Conservation (phyloP, 2,113 vertebrate genomes). For the Leucosticte australis region DNA sequence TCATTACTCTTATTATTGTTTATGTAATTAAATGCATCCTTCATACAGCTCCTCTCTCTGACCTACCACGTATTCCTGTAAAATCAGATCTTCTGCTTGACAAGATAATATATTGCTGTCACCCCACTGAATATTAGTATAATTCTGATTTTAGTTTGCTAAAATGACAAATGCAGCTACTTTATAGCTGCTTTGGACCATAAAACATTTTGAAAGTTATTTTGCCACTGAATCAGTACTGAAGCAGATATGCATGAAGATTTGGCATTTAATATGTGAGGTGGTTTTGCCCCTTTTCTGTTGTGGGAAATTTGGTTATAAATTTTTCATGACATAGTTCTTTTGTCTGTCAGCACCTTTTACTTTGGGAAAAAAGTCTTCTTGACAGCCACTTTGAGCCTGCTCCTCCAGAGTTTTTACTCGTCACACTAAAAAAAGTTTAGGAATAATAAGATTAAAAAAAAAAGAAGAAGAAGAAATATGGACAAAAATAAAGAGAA, state of each 20-base stretch:
- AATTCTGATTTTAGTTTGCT: constrained; percentile 73
- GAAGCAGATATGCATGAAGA: constrained; percentile 55
- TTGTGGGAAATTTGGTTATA: constrained; percentile 55
- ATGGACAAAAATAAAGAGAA: background rate
- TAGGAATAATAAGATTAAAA: background rate
- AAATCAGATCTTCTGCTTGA: constrained; percentile 67
- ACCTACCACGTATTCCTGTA: background rate
- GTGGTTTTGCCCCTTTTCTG: constrained; percentile 35
- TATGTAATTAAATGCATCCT: constrained; percentile 27
- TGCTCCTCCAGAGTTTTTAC: constrained; percentile 33
- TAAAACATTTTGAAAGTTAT: constrained; percentile 75
- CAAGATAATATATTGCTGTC: constrained; percentile 72
- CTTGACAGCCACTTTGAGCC: constrained; percentile 59
- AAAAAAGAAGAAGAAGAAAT: background rate
- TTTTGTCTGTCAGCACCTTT: constrained; percentile 64
- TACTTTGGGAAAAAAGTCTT: constrained; percentile 15
- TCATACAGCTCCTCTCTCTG: constrained; percentile 1
- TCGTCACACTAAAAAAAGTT: background rate
- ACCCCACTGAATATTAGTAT: constrained; percentile 65
- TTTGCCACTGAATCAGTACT: constrained; percentile 59
- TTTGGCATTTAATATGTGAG: constrained; percentile 35
- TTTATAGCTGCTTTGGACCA: constrained; percentile 67
- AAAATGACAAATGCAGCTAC: constrained; percentile 71
- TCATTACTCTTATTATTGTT: constrained; percentile 31
- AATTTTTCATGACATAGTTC: constrained; percentile 64